A percentile compares a stretch with the other conserved stretches of the same genome.
These are phyloP conservation scores for Strigops habroptila DNA, from an alignment of 2,113 vertebrate genomes.

Conservation along the genomic window DNA sequence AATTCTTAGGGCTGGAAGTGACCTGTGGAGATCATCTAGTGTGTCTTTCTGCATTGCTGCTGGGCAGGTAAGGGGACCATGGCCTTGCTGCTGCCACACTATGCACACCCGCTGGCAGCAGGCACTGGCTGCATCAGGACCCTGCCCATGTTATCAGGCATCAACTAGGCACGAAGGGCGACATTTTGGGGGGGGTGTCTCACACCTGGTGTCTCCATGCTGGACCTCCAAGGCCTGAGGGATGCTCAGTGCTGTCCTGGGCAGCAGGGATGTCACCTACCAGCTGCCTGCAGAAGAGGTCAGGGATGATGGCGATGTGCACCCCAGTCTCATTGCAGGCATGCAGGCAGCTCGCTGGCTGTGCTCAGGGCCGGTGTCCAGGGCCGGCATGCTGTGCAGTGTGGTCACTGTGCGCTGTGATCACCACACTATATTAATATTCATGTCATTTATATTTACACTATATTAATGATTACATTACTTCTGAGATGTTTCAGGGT, in stretches of 20 bases:
- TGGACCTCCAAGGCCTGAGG: background rate
- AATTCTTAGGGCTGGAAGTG: no score
- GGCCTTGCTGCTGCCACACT: background rate
- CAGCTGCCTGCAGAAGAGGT: background rate
- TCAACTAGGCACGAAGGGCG: background rate
- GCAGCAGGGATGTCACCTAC: background rate
- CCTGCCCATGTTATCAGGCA: background rate
- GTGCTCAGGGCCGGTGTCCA: background rate
- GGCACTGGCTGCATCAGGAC: background rate
- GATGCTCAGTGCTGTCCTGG: background rate
- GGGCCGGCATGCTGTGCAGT: background rate
- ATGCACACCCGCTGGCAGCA: background rate
- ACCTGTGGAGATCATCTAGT: no score
- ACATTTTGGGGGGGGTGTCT: background rate
- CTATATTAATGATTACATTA: background rate
- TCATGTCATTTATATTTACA: background rate
- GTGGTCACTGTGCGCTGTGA: background rate
- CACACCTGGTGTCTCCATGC: background rate
- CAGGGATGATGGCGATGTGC: no score
- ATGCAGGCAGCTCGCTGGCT: background rate
- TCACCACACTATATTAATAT: background rate
- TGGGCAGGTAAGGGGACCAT: background rate
- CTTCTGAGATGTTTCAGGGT: background rate
- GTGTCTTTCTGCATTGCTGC: background rate
- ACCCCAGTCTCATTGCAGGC: background rate